Evolutionary conservation across 2,888 invertebrate genomes (phyloP).

Genomic region (Temnothorax rugatulus): DNA sequence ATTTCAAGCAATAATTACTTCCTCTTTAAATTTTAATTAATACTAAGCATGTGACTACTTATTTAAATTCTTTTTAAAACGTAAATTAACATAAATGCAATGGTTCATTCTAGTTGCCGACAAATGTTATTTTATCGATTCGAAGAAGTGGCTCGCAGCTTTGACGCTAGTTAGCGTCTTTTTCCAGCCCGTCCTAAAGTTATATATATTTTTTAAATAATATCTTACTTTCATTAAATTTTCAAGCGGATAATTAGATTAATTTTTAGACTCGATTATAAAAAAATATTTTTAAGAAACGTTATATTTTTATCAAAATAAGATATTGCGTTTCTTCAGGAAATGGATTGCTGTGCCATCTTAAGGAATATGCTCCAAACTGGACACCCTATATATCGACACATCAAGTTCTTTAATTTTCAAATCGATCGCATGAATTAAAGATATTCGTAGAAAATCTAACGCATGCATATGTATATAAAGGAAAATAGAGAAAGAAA

Average conservation of each 20-base stretch:
- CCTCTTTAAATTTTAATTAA: background rate
- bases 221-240: background rate
- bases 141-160: background rate
- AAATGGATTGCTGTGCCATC: constrained; percentile 36
- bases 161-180: constrained; percentile 34
- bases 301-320: background rate
- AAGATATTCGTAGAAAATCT: background rate
- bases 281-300: background rate
- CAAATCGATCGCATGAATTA: background rate
- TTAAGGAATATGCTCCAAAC: constrained; percentile 10
- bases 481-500: background rate
- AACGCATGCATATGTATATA: background rate
- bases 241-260: background rate
- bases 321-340: background rate
- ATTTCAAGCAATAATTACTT: background rate
- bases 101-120: constrained; percentile 6
- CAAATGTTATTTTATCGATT: constrained; percentile 46
- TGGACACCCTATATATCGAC: constrained; percentile 12
- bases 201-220: no score
- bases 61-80: background rate
- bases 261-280: background rate
- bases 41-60: no score
- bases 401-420: background rate
- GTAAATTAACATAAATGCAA: background rate
- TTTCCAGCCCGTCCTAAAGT: background rate